phyloP scores from a whole-genome alignment of 1,140 invertebrate genomes.

The Eufriesea mexicana region DNA sequence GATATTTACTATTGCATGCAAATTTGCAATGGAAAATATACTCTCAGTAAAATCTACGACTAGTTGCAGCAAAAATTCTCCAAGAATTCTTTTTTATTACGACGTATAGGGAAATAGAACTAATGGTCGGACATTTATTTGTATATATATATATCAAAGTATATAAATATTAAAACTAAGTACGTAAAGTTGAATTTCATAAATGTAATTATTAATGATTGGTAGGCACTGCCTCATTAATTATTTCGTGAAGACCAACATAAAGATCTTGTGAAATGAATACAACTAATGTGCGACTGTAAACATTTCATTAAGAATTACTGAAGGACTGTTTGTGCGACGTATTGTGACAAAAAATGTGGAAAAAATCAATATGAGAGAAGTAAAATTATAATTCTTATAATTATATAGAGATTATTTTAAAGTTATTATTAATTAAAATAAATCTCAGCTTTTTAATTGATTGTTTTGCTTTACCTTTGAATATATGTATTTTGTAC shows the following conservation, averaged over 20 bases:
- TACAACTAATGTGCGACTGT: conserved; percentile 29
- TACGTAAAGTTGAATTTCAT: conserved; percentile 50
- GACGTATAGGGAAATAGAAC: conserved; percentile 40
- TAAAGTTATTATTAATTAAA: conserved; percentile 79
- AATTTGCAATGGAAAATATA: conserved; percentile 50
- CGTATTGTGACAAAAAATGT: conserved; percentile 45
- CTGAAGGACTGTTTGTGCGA: conserved; percentile 45
- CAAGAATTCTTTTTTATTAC: conserved; percentile 49
- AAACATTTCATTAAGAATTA: conserved; percentile 44
- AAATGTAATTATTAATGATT: conserved; percentile 53
- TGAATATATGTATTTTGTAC: conserved; percentile 10
- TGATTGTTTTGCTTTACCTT: conserved; percentile 50
- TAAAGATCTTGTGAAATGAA: conserved; percentile 35
- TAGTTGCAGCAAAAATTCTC: conserved; percentile 42
- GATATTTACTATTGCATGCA: conserved; percentile 53
- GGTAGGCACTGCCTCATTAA: conserved; percentile 46
- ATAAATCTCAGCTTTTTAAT: conserved; percentile 81
- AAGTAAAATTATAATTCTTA: conserved; percentile 73
- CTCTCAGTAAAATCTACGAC: conserved; percentile 33
- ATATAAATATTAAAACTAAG: conserved; percentile 54
- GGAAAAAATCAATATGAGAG: conserved; percentile 54
- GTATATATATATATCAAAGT: conserved; percentile 69
- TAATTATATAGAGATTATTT: conserved; percentile 80
- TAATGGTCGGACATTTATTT: conserved; percentile 68
- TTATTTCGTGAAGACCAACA: conserved; percentile 43